Percentiles rank a stretch among this genome's conserved stretches.
These are phyloP conservation scores for Oryctes rhinoceros DNA, from an alignment of 1,140 invertebrate genomes.

Conservation along the genomic window DNA sequence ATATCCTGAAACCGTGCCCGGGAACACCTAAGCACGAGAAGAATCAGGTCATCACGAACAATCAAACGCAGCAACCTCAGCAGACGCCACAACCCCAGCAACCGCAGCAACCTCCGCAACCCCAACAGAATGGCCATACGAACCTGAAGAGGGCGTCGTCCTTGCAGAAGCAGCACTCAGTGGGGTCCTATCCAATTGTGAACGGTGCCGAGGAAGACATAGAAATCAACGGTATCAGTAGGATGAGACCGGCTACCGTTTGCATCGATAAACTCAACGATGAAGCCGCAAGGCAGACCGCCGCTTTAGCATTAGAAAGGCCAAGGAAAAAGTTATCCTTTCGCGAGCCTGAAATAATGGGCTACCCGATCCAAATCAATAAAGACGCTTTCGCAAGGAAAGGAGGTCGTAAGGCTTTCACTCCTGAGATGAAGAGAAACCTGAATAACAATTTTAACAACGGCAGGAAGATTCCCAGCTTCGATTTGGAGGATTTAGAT, in stretches of 20 bases:
- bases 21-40: slow-evolving; percentile 47
- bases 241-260: slow-evolving; percentile 60
- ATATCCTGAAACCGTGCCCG: slow-evolving; percentile 56
- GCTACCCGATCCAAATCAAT: slow-evolving; percentile 41
- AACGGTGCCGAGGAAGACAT: slow-evolving; percentile 55
- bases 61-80: background rate
- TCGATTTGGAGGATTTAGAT: slow-evolving; percentile 53
- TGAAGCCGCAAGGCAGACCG: slow-evolving; percentile 57
- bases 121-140: slow-evolving; percentile 23
- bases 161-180: slow-evolving; percentile 58
- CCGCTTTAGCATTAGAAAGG: slow-evolving; percentile 66
- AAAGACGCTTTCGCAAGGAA: slow-evolving; percentile 41
- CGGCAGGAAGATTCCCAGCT: slow-evolving; percentile 47
- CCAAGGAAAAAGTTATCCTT: slow-evolving; percentile 87
- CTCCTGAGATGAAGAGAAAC: slow-evolving; percentile 51
- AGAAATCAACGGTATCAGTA: slow-evolving; percentile 61
- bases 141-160: slow-evolving; percentile 37
- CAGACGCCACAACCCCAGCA: background rate
- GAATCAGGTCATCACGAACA: slow-evolving; percentile 38
- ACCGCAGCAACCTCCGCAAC: background rate
- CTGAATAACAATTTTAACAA: slow-evolving; percentile 48
- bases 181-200: slow-evolving; percentile 58
- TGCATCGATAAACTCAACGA: slow-evolving; percentile 60
- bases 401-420: slow-evolving; percentile 40
- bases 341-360: slow-evolving; percentile 80